Evolutionary conservation across 2,113 vertebrate species (phyloP), one percentile per base, ranked within the genome.

Genomic region (Calidris pygmaea): DNA sequence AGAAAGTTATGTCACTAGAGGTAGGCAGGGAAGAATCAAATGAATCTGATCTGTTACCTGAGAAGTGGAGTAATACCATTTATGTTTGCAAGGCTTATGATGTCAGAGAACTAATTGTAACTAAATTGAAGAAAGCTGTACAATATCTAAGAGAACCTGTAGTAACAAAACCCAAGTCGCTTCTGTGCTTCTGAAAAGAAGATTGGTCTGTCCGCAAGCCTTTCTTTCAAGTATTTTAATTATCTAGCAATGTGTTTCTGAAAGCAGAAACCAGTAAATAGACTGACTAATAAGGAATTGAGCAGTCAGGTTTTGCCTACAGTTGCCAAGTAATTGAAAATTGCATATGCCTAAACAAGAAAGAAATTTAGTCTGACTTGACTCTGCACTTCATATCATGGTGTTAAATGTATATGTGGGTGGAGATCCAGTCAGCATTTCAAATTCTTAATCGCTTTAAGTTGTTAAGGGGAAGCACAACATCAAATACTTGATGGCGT

Each of bases 371-470:
- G 45, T 67, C 35, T 68, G 48, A 62, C 27, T 93, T 93, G 37
- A 52, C 37, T 62, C 37, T 79, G 47, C 32, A 32, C 37, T 89
- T 95, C 47, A 8, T 72, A 66, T 53, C 23, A 14, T 50, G 52
- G 7, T 75, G 30, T 58, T 73, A 79, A 89, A 79, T 6, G 0
- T 70, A 7, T 45, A 37, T 29, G 15, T 76, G 53, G 39, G 35
- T 89, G 37, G 58, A 91, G 48, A 75, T 82, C 50, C 59, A 87
- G 75, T 71, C 78, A 93, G 55, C n/a, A 37, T 85, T 93, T 96
- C 66, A 80, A 82, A 65, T 91, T 83, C 74, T 91, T 90, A 73
- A 66, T 90, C 55, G 19, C 30, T 76, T 85, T 20, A 30, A 53
- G 60, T 89, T 82, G 37, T 59, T 87, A 73, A 52, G 24, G 53